Base-by-base conservation (phyloP, 2,797 vertebrate genomes). In the Enteromius mattozi region DNA sequence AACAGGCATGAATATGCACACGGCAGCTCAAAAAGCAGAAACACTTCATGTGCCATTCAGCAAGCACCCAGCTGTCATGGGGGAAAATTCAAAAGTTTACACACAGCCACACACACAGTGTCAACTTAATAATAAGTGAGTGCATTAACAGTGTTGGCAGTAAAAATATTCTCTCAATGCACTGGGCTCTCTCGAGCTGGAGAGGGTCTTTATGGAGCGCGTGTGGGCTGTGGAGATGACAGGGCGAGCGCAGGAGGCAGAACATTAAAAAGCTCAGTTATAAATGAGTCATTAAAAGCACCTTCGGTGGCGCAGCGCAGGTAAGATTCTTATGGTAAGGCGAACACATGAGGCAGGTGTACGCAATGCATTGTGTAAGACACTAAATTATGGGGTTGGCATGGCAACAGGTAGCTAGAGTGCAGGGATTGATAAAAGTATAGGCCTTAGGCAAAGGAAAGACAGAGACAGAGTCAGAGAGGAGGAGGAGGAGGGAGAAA, bases 381-480 rank as follows among this genome's bases (percentile, higher is more conserved):
- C n/a, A 81, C 79, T 37, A 77, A 74, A 85, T 54, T 14, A 86
- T 65, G 75, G 75, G 33, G 90, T 90, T 90, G 90, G 84, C 89
- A 91, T 90, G 90, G 90, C 83, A 91, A 90, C 90, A 89, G 78
- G 87, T 88, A 87, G 82, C 72, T 76, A 70, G 76, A 78, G 65
- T 83, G 83, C 51, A 81, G 19, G 70, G 68, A 86, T 47, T 70
- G 86, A 83, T 85, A 80, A 85, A 86, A 86, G 87, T 85, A 66
- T 82, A 80, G 70, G 83, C 88, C 88, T 85, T 49, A 37, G 68
- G 86, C 81, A 63, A 85, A 68, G 72, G 51, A 85, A 69, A 54
- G 56, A 81, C 17, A 59, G 71, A 76, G 88, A 54, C 9, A 17
- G 47, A 75, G 33, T 59, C 76, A 80, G 61, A 74, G 13, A 84